phyloP scores from a whole-genome alignment of 35 echinoderm and acorn worm species.

The Patiria miniata region DNA sequence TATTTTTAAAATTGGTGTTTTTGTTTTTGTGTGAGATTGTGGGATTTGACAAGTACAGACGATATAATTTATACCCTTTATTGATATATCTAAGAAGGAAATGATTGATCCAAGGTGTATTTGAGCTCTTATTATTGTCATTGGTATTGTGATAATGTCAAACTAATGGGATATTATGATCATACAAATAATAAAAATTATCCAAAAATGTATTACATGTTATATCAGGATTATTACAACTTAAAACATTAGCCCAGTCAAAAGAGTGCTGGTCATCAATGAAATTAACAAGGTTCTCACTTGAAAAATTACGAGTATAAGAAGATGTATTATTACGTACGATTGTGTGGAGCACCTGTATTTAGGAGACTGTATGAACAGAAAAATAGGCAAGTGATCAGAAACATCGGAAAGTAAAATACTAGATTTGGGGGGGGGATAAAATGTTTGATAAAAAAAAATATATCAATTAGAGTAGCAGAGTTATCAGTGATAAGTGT shows the following conservation, averaged over 20 bases:
- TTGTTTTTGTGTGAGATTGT: neutral
- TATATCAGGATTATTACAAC: neutral
- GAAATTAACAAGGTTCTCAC: neutral
- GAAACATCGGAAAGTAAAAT: no score
- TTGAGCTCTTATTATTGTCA: neutral
- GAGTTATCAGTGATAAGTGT: neutral
- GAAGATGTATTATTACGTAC: no score
- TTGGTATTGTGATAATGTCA: neutral
- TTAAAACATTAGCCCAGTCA: neutral
- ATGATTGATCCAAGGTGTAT: neutral
- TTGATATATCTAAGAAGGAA: slow-evolving; percentile 1
- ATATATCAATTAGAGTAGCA: neutral
- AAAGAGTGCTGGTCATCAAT: neutral
- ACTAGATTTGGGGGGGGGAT: neutral
- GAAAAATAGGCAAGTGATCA: neutral
- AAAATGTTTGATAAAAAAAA: neutral
- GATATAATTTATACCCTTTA: neutral
- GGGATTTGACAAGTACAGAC: neutral
- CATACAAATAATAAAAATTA: no score
- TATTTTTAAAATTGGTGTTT: neutral
- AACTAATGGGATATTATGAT: no score
- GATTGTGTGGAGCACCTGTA: neutral
- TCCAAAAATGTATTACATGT: no score
- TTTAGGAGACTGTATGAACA: neutral
- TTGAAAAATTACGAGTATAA: neutral